phyloP scores from a whole-genome alignment of 2,113 vertebrate species.

The Alectura lathami region DNA sequence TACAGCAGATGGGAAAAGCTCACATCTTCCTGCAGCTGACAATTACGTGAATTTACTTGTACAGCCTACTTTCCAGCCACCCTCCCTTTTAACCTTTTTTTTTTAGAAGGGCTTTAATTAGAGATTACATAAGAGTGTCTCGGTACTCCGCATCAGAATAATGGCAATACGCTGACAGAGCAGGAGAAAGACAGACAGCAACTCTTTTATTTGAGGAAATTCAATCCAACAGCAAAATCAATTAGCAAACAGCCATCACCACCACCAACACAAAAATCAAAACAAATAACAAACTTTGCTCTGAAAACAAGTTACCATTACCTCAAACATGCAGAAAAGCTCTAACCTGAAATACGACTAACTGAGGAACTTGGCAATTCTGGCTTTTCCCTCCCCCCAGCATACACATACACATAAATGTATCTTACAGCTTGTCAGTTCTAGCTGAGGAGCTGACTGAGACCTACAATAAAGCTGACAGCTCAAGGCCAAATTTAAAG shows the following conservation, averaged over 20 bases:
- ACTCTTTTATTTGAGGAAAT: neutral
- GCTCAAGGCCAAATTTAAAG: neutral
- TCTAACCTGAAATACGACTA: neutral
- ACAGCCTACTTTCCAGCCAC: neutral
- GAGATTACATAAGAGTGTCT: neutral
- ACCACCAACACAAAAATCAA: neutral
- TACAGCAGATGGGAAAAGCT: neutral
- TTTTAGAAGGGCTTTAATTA: neutral
- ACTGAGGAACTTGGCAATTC: neutral
- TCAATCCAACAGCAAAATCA: neutral
- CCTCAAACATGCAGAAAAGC: neutral
- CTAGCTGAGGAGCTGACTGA: neutral
- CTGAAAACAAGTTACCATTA: neutral
- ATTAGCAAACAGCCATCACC: too few relatives aligned
- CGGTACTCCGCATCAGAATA: neutral
- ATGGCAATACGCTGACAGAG: neutral
- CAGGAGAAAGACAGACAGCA: neutral
- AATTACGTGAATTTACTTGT: neutral
- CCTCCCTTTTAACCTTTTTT: neutral
- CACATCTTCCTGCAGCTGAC: neutral
- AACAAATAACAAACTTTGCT: neutral
- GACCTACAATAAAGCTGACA: neutral
- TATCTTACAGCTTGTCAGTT: neutral
- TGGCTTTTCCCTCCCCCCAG: accelerated
- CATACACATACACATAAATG: neutral